Evolutionary conservation across 2,113 vertebrate genomes (phyloP).

Genomic region (rabbit (Oryctolagus cuniculus)): DNA sequence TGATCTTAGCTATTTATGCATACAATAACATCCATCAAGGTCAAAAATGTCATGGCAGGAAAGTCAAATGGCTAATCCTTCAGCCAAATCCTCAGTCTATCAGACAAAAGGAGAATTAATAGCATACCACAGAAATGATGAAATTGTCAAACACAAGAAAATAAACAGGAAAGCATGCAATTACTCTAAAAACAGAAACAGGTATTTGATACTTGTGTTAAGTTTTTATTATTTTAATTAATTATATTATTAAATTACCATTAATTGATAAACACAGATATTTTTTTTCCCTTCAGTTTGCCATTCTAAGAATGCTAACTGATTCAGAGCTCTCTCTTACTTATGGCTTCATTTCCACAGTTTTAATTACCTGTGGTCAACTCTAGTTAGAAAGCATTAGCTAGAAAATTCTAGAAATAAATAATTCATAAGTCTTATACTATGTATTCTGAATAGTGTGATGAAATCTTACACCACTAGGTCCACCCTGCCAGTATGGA

Average conservation of each 20-base stretch:
- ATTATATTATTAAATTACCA: slow-evolving; percentile 4
- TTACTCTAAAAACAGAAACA: neutral
- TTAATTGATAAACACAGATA: neutral
- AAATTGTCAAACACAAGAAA: neutral
- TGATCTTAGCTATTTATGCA: neutral
- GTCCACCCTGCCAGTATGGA: too few species aligned
- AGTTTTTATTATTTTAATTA: neutral
- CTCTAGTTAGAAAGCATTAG: too few species aligned
- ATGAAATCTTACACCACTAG: too few species aligned
- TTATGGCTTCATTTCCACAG: too few species aligned
- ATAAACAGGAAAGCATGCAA: neutral
- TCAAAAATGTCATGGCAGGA: neutral
- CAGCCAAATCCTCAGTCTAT: neutral
- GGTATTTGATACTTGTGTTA: neutral
- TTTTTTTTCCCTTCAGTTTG: neutral
- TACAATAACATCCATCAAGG: neutral
- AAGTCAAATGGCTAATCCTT: neutral
- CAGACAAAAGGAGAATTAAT: neutral
- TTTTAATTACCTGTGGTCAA: too few species aligned
- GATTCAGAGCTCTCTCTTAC: too few species aligned
- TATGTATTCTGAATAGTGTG: too few species aligned
- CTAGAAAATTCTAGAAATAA: too few species aligned
- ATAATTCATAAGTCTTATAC: too few species aligned
- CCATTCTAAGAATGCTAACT: neutral
- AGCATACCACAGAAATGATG: neutral